phyloP scores from a whole-genome alignment of 2,797 vertebrate species.

The Apogon hyalosoma region DNA sequence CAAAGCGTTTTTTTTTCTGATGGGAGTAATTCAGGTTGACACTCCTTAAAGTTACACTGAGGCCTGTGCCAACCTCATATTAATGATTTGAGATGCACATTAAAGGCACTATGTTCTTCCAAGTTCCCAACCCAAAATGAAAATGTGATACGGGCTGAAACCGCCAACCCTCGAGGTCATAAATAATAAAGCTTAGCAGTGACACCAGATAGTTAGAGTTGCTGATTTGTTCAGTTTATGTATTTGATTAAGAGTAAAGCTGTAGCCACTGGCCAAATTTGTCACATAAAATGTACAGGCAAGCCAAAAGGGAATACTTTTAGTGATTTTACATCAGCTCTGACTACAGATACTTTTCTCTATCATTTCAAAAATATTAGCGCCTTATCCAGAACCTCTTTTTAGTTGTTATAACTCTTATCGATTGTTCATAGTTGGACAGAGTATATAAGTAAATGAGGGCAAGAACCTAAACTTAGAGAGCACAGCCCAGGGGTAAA shows the following conservation, averaged over 20 bases:
- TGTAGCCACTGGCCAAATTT: slow-evolving; percentile 12
- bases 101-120: neutral
- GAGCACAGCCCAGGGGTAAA: slow-evolving; percentile 5
- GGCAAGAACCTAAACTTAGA: slow-evolving; percentile 7
- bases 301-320: slow-evolving; percentile 6
- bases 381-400: neutral
- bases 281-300: slow-evolving; percentile 6
- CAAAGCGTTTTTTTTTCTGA: slow-evolving; percentile 17
- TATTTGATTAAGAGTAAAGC: slow-evolving; percentile 17
- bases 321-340: neutral
- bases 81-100: neutral
- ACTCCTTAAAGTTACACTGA: neutral
- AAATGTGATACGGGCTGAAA: slow-evolving; percentile 1
- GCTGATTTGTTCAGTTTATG: slow-evolving; percentile 3
- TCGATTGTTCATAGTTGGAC: neutral
- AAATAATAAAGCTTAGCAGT: neutral
- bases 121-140: neutral
- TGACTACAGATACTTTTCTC: slow-evolving; percentile 11
- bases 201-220: slow-evolving; percentile 5
- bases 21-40: neutral
- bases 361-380: slow-evolving; percentile 14
- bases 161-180: neutral
- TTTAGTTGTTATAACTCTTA: slow-evolving; percentile 1
- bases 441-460: neutral
- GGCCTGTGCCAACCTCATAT: slow-evolving; percentile 16